Evolutionary conservation across 2,113 vertebrate species (phyloP).

Genomic region (Sitta europaea): DNA sequence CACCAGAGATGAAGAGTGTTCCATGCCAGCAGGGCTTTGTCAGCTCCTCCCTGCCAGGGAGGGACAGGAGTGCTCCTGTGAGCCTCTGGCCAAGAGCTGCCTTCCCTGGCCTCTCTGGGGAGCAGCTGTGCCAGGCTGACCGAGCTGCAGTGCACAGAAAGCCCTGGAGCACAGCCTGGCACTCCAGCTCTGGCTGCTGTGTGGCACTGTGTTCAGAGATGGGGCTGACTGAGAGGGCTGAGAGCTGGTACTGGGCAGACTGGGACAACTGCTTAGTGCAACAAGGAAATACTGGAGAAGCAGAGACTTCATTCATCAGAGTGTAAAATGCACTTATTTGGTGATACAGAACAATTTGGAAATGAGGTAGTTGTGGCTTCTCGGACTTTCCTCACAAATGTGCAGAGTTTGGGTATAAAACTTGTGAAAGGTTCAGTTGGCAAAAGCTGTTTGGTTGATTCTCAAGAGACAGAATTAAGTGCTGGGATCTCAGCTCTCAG

Average conservation of each 20-base stretch:
- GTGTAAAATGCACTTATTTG: neutral
- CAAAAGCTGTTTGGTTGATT: neutral
- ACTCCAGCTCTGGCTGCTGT: neutral
- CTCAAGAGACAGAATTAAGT: neutral
- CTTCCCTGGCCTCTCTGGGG: neutral
- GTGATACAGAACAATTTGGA: neutral
- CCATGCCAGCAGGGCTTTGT: rapidly evolving
- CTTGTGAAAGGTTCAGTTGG: neutral
- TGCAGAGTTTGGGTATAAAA: neutral
- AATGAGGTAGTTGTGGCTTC: neutral
- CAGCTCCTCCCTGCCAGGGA: no score
- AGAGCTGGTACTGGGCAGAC: neutral
- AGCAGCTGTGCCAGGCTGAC: neutral
- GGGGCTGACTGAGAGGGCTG: no score
- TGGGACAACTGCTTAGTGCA: neutral
- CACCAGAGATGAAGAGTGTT: neutral
- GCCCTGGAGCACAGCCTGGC: rapidly evolving
- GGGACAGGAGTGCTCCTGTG: neutral
- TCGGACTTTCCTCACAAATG: neutral
- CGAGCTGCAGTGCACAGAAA: neutral
- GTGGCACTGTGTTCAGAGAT: no score
- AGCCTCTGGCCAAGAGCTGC: neutral
- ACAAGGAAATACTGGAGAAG: neutral
- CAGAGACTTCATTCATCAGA: neutral
- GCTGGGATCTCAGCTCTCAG: neutral